Evolutionary conservation across 2,113 vertebrate genomes (phyloP), one percentile per base, ranked within the genome.

Genomic region (Eupsittula cactorum): DNA sequence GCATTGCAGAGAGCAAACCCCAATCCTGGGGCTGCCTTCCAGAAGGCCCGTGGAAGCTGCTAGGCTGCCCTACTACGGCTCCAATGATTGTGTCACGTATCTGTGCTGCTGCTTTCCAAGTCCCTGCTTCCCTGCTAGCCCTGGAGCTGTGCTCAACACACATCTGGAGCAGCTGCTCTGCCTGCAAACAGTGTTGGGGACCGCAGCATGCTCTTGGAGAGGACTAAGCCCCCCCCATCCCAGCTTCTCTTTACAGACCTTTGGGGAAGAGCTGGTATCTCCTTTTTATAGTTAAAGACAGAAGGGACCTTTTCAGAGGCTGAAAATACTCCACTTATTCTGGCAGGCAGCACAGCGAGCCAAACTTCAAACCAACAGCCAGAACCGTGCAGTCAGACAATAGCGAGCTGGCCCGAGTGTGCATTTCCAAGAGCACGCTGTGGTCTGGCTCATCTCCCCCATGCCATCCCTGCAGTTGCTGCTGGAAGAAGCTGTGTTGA

Each of bases 311-410:
- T 93, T 88, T 84, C 90, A 88, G 25, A 83, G 23, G 46, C 85
- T 95, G 90, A 68, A 93, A 94, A 89, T 52, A 67, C 63, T 81
- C 53, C 50, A 55, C 77, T 74, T 94, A 88, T 86, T 71, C 81
- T 87, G 78, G 64, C 91, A 89, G 78, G 44, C 88, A 81, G n/a
- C 35, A 27, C 74, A 92, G 42, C 0, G 1, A 95, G 88, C 75
- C 71, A 93, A 76, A 46, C 63, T 82, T 82, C 10, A 62, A 80
- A 62, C 80, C 82, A 82, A 18, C 23, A 87, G 87, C 89, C 95
- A 97, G 82, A 85, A 86, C 28, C 19, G 7, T 90, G 94, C 90
- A 93, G 73, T 35, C 73, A 96, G 82, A 97, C 92, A 95, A 82
- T 6, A 62, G 84, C 41, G 77, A 95, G 89, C 83, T 92, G 94